A percentile compares a stretch with the other conserved stretches of the same genome.
These are phyloP conservation scores for Hephaestus fuliginosus DNA, from an alignment of 2,797 vertebrate genomes.

Conservation along the genomic window DNA sequence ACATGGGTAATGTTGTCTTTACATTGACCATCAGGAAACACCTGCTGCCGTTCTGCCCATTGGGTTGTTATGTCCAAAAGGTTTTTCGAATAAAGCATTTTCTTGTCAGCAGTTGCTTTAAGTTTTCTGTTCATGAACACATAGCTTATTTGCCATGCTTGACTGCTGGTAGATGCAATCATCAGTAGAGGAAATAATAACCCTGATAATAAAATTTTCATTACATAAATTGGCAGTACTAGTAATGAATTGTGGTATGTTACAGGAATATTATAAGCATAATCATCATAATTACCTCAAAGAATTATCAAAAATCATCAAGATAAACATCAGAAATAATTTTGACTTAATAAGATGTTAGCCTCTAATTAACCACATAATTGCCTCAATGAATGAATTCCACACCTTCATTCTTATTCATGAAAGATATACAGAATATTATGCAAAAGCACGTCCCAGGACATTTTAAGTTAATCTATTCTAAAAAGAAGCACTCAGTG, in stretches of 20 bases:
- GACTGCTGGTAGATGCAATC: slow-evolving; percentile 48
- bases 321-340: slow-evolving; percentile 44
- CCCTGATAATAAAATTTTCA: slow-evolving; percentile 48
- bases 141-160: slow-evolving; percentile 35
- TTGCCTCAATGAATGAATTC: slow-evolving; percentile 3
- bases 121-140: slow-evolving; percentile 25
- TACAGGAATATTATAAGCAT: slow-evolving; percentile 29
- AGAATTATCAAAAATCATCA: slow-evolving; percentile 26
- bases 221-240: slow-evolving; percentile 48
- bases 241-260: slow-evolving; percentile 48
- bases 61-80: neutral
- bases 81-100: neutral
- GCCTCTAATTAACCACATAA: slow-evolving; percentile 40
- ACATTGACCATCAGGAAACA: neutral
- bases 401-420: neutral
- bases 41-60: no score
- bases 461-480: slow-evolving; percentile 3
- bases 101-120: slow-evolving; percentile 15
- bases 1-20: no score
- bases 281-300: slow-evolving; percentile 41
- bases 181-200: slow-evolving; percentile 55
- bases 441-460: neutral
- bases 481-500: neutral
- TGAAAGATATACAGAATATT: neutral
- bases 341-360: slow-evolving; percentile 26